phyloP scores from a whole-genome alignment of 1,140 invertebrate genomes.

The Neoseiulus cucumeris region DNA sequence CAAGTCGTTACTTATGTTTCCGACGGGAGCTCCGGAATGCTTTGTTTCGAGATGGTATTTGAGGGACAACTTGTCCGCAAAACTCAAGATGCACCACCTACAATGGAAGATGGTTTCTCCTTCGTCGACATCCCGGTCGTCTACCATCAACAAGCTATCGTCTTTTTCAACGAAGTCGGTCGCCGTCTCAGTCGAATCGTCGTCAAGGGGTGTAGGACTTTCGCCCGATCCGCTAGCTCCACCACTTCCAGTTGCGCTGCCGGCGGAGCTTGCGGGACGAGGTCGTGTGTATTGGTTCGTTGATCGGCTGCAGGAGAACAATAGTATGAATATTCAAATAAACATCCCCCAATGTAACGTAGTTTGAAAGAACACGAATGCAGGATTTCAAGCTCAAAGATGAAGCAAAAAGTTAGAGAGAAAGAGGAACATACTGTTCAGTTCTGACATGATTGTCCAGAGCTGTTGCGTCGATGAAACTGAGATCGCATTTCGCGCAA shows the following conservation, averaged over 20 bases:
- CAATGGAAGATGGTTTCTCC: background rate
- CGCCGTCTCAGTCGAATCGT: too few species aligned
- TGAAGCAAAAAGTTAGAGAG: background rate
- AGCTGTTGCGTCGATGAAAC: slow-evolving; percentile 54
- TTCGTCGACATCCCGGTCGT: slow-evolving; percentile 5
- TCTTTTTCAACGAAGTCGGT: too few species aligned
- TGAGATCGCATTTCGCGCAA: slow-evolving; percentile 61
- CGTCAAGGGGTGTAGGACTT: background rate
- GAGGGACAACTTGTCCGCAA: background rate
- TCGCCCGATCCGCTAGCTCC: background rate
- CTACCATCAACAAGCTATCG: background rate
- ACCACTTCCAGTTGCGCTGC: background rate
- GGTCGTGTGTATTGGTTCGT: slow-evolving; percentile 8
- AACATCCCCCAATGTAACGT: too few species aligned
- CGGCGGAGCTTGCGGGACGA: background rate
- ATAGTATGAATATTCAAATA: background rate
- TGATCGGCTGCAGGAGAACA: background rate
- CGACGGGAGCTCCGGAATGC: background rate
- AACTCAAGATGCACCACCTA: background rate
- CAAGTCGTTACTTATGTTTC: background rate
- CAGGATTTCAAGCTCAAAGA: too few species aligned
- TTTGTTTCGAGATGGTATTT: background rate
- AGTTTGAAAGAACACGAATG: background rate
- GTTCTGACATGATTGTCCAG: slow-evolving; percentile 47
- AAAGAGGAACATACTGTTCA: slow-evolving; percentile 30